phyloP scores from a whole-genome alignment of 2,113 vertebrate species.

The Dromiciops gliroides region DNA sequence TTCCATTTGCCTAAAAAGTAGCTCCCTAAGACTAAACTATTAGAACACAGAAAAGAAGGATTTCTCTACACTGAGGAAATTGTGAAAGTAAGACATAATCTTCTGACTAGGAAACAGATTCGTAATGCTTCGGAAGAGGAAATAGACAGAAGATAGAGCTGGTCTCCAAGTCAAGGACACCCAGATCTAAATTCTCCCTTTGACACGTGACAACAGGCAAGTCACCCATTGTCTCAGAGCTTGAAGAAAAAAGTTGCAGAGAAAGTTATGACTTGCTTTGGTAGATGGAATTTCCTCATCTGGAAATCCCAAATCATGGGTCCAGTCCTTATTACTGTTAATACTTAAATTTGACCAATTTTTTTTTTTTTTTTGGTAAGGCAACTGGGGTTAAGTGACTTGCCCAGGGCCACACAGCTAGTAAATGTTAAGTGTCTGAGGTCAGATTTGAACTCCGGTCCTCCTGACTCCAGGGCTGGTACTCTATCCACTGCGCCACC shows the following conservation, averaged over 20 bases:
- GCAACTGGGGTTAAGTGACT: too few species aligned
- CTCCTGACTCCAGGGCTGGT: too few species aligned
- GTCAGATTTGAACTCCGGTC: too few species aligned
- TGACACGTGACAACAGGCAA: background rate
- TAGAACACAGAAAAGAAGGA: background rate
- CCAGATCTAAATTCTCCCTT: background rate
- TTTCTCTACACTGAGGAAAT: too few species aligned
- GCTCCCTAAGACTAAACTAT: background rate
- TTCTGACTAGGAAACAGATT: background rate
- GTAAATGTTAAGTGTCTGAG: too few species aligned
- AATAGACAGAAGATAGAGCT: background rate
- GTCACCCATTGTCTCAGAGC: background rate
- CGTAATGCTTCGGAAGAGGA: background rate
- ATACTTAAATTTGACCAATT: background rate
- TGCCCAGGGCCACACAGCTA: too few species aligned
- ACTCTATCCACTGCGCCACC: too few species aligned
- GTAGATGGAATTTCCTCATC: background rate
- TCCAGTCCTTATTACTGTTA: background rate
- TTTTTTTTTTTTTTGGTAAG: too few species aligned
- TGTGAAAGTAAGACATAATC: background rate
- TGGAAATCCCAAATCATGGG: background rate
- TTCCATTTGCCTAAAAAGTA: background rate
- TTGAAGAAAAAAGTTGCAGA: background rate
- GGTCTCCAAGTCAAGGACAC: background rate
- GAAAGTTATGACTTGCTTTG: background rate